phyloP scores from a whole-genome alignment of 2,113 vertebrate species.

The Antigone vipio region DNA sequence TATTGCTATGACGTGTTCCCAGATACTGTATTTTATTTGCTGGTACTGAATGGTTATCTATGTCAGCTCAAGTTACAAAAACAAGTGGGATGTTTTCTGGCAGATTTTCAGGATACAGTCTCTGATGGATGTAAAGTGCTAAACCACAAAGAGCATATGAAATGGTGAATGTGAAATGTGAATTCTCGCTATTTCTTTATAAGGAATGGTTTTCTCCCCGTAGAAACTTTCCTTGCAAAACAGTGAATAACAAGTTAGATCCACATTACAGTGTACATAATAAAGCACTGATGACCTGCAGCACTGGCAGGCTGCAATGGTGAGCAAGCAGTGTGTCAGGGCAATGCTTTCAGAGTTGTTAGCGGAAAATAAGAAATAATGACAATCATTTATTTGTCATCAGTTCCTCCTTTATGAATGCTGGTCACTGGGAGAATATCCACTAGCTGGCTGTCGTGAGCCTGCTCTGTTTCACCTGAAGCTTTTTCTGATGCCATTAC shows the following conservation, averaged over 20 bases:
- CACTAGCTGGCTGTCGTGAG: not conserved
- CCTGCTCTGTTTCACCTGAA: not conserved
- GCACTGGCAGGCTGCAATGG: not conserved
- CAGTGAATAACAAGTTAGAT: not conserved
- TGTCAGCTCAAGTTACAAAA: not conserved
- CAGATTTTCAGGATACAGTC: not conserved
- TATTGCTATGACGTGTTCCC: not conserved
- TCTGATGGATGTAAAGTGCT: not conserved
- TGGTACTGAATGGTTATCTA: not conserved
- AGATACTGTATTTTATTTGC: not conserved
- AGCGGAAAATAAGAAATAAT: not conserved
- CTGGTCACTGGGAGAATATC: not conserved
- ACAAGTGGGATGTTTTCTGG: not conserved
- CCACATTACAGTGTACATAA: not conserved
- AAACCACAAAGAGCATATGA: not conserved
- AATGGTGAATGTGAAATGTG: not conserved
- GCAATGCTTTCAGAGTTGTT: not conserved
- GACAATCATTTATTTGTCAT: not conserved
- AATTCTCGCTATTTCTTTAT: not conserved
- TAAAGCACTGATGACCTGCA: not conserved
- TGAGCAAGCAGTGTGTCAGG: not conserved
- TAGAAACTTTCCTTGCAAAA: not conserved
- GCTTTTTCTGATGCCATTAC: not conserved
- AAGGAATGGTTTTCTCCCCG: not conserved
- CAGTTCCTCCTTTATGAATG: not conserved